Conservation (phyloP, 2,888 invertebrate genomes). For the Microplitis deprimator region DNA sequence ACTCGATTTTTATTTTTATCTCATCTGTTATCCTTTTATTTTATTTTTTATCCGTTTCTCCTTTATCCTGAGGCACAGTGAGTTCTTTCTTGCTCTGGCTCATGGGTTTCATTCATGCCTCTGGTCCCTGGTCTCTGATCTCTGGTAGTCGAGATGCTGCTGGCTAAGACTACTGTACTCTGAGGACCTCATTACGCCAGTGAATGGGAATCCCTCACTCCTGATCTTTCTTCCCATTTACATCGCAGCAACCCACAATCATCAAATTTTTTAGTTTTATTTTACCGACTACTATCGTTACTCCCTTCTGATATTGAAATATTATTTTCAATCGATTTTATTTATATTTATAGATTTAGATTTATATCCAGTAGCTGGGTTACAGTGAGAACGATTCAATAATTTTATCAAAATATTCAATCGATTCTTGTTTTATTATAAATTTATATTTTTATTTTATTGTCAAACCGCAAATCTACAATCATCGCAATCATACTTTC, state of each 20-base stretch:
- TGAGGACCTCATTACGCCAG: slow-evolving; percentile 69
- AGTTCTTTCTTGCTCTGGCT: slow-evolving; percentile 42
- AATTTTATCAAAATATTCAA: background rate
- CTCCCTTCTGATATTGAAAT: background rate
- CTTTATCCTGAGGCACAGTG: slow-evolving; percentile 32
- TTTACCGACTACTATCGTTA: slow-evolving; percentile 13
- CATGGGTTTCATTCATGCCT: slow-evolving; percentile 64
- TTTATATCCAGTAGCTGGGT: background rate
- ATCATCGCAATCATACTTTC: slow-evolving; percentile 35
- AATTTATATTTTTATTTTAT: slow-evolving; percentile 30
- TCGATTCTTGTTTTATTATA: slow-evolving; percentile 24
- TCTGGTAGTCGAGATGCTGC: slow-evolving; percentile 45
- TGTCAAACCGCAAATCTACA: slow-evolving; percentile 37
- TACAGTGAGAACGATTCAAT: no score
- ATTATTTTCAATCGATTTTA: background rate
- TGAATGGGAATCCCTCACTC: slow-evolving; percentile 58
- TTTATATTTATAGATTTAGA: background rate
- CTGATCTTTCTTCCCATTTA: slow-evolving; percentile 28
- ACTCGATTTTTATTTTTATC: slow-evolving; percentile 33
- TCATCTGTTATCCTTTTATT: slow-evolving; percentile 32
- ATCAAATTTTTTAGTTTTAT: slow-evolving; percentile 16
- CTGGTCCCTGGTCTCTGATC: slow-evolving; percentile 29
- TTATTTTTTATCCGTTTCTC: slow-evolving; percentile 43
- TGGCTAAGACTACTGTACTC: slow-evolving; percentile 46
- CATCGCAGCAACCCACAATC: slow-evolving; percentile 20